phyloP scores from a whole-genome alignment of 2,797 vertebrate genomes.

The Spondyliosoma cantharus region DNA sequence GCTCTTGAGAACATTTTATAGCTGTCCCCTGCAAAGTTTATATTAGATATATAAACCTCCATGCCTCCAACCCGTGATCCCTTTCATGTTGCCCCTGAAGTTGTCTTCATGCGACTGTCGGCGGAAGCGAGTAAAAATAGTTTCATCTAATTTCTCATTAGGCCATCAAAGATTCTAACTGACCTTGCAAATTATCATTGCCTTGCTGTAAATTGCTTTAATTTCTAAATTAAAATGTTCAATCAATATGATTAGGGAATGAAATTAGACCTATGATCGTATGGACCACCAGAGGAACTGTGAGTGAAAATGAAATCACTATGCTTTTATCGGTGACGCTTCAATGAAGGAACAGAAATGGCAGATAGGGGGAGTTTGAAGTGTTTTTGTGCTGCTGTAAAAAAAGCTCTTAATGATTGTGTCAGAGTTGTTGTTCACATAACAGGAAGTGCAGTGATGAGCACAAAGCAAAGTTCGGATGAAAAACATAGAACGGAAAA shows the following conservation, averaged over 20 bases:
- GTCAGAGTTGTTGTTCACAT: conserved; percentile 40
- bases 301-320: conserved; percentile 22
- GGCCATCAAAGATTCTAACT: conserved; percentile 32
- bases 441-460: conserved; percentile 49
- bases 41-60: neutral
- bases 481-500: conserved; percentile 47
- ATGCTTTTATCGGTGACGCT: neutral
- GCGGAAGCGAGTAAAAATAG: conserved; percentile 30
- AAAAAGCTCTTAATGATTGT: conserved; percentile 43
- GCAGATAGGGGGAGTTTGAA: neutral
- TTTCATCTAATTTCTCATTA: conserved; percentile 47
- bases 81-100: neutral
- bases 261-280: conserved; percentile 45
- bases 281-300: conserved; percentile 41
- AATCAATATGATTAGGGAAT: conserved; percentile 67
- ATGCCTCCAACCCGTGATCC: neutral
- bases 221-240: conserved; percentile 71
- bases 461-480: conserved; percentile 30
- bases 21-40: no score
- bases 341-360: neutral
- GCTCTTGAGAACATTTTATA: no score
- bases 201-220: conserved; percentile 54
- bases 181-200: conserved; percentile 58
- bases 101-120: neutral
- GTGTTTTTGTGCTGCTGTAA: conserved; percentile 17